Evolutionary conservation across 2,797 vertebrate species (phyloP), one percentile per base, ranked within the genome.

Genomic region (Oophaga sylvatica): DNA sequence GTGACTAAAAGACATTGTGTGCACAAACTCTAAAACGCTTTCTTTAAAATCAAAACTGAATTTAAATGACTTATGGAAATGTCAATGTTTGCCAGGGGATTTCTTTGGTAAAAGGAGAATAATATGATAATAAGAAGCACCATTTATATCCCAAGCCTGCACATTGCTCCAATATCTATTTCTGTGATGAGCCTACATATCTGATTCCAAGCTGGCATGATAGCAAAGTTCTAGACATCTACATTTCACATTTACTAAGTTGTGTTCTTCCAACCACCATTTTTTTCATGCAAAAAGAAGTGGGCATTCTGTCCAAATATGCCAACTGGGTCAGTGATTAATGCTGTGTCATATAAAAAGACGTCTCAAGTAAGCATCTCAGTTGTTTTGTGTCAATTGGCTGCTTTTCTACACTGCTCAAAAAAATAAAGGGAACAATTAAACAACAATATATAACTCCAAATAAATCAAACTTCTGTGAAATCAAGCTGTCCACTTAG

Each of bases 381-480:
- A 41, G 41, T 67, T 57, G 62, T 31, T 76, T 80, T 87, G 35
- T 77, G 20, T 77, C 71, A 57, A 65, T 83, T 87, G 62, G 48
- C 60, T 76, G 29, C 60, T 73, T 83, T 11, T 22, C 60, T 68
- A 26, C 26, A 26, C 26, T 26, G 26, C 26, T 26, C 26, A 26
- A 26, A 26, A 26, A 26, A 26, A 26, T 26, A 26, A 26, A 26
- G 26, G 26, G 26, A 26, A 26, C 26, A 26, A 26, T 26, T 26
- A 26, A 26, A 26, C 26, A 26, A 26, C 26, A 26, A 26, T 26
- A 26, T 26, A 26, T 26, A 26, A 26, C 26, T 26, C 26, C 26
- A 26, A 26, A 26, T 26, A 26, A 26, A 26, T 26, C 26, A 26
- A 26, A 26, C 26, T 26, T 26, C 26, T 26, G 26, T 26, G 26